phyloP scores from a whole-genome alignment of 2,888 invertebrate species.

The Timandra comae region DNA sequence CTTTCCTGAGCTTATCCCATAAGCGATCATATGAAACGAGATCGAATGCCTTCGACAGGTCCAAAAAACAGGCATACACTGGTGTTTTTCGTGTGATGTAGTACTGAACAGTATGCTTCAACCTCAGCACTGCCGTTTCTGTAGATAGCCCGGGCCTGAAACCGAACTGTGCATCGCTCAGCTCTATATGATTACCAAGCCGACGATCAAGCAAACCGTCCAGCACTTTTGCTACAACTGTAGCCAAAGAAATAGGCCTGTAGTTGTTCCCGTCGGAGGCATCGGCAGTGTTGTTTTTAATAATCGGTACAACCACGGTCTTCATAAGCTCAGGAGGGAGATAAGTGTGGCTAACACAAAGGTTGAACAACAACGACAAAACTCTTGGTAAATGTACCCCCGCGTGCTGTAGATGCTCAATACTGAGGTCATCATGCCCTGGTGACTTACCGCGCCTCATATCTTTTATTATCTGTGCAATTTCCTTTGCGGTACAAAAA shows the following conservation, averaged over 20 bases:
- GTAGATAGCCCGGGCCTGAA: constrained; percentile 3
- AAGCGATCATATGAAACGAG: constrained; percentile 5
- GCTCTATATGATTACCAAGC: not conserved
- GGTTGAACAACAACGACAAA: constrained; percentile 10
- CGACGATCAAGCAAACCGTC: not conserved
- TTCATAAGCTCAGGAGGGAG: no score
- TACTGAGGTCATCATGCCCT: no score
- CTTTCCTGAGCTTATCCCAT: no score
- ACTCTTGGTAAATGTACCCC: constrained; percentile 14
- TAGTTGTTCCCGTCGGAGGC: no score
- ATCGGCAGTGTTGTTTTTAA: not conserved
- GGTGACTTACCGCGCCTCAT: constrained; percentile 5
- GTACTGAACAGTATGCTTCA: constrained; percentile 11
- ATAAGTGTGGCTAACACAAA: no score
- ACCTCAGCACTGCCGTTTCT: no score
- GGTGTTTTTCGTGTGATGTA: constrained; percentile 2
- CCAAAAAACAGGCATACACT: no score
- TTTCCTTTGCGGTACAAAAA: constrained; percentile 1
- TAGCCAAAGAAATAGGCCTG: not conserved
- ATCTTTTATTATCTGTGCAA: not conserved
- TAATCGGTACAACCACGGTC: no score
- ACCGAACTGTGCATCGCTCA: not conserved
- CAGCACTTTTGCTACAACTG: not conserved
- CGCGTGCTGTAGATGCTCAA: constrained; percentile 13
- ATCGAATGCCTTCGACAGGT: no score